Evolutionary conservation across 2,888 invertebrate species (phyloP).

Genomic region (Eumerus sabulonum): DNA sequence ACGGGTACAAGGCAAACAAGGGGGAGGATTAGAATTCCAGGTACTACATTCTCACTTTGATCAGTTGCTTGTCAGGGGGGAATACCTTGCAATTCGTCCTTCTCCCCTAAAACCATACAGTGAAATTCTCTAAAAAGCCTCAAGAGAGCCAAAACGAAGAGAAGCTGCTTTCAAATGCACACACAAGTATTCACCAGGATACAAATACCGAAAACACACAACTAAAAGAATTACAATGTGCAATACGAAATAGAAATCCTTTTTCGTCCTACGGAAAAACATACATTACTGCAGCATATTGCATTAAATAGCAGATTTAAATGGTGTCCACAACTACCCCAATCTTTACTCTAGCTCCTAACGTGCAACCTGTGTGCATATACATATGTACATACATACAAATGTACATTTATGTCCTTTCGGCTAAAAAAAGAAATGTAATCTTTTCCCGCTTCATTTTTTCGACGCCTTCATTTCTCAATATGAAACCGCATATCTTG

Average conservation of each 20-base stretch:
- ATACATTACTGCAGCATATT: slow-evolving; percentile 1
- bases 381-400: slow-evolving; percentile 23
- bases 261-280: slow-evolving; percentile 9
- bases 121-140: slow-evolving; percentile 48
- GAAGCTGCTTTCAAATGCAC: slow-evolving; percentile 38
- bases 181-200: slow-evolving; percentile 16
- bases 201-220: slow-evolving; percentile 43
- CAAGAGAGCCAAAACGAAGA: slow-evolving; percentile 29
- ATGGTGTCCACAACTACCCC: slow-evolving; percentile 8
- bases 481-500: slow-evolving; percentile 55
- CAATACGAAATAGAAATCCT: slow-evolving; percentile 49
- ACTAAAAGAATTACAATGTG: slow-evolving; percentile 49
- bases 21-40: slow-evolving; percentile 25
- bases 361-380: slow-evolving; percentile 35
- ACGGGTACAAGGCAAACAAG: background rate
- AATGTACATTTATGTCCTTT: slow-evolving; percentile 28
- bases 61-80: background rate
- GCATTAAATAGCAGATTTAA: slow-evolving; percentile 35
- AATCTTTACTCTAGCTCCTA: background rate
- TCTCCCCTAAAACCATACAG: too few species aligned
- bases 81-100: too few species aligned
- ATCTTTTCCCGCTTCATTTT: too few species aligned
- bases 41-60: slow-evolving; percentile 25
- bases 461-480: slow-evolving; percentile 33
- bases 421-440: slow-evolving; percentile 8